Evolutionary conservation across 2,113 vertebrate species (phyloP).

Genomic region (Tretioscincus oriximinensis): DNA sequence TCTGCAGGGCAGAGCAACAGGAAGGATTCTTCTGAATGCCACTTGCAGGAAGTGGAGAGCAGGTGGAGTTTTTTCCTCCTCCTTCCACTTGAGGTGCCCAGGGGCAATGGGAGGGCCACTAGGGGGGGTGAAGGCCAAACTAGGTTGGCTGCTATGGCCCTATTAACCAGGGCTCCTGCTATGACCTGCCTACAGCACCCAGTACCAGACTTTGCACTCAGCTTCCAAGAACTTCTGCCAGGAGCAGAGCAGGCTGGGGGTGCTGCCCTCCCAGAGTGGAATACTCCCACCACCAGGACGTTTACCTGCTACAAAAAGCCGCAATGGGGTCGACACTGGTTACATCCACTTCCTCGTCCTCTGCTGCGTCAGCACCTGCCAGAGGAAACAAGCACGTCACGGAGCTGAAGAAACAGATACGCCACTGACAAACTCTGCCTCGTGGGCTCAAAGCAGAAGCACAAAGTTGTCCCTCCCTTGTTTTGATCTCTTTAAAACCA

Average conservation of each 20-base stretch:
- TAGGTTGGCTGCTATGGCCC: no score
- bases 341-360: conserved; percentile 96
- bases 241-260: no score
- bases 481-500: background rate
- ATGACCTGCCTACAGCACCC: background rate
- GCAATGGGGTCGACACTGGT: conserved; percentile 95
- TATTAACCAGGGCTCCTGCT: no score
- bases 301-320: conserved; percentile 94
- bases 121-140: no score
- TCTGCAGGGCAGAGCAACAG: no score
- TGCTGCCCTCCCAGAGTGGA: background rate
- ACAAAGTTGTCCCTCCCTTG: background rate
- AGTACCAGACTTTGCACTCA: background rate
- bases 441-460: background rate
- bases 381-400: conserved; percentile 4
- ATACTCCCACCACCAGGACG: background rate
- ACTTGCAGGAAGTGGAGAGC: no score
- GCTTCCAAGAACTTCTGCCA: background rate
- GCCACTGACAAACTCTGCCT: no score
- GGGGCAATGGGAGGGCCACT: no score
- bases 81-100: no score
- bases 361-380: conserved; percentile 91
- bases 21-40: no score
- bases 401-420: background rate
- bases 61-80: no score